A percentile compares a stretch with the other conserved stretches of the same genome.
These are phyloP conservation scores for Caenorhabditis sp. DNA, from an alignment of 2,888 invertebrate genomes.

Conservation along the genomic window DNA sequence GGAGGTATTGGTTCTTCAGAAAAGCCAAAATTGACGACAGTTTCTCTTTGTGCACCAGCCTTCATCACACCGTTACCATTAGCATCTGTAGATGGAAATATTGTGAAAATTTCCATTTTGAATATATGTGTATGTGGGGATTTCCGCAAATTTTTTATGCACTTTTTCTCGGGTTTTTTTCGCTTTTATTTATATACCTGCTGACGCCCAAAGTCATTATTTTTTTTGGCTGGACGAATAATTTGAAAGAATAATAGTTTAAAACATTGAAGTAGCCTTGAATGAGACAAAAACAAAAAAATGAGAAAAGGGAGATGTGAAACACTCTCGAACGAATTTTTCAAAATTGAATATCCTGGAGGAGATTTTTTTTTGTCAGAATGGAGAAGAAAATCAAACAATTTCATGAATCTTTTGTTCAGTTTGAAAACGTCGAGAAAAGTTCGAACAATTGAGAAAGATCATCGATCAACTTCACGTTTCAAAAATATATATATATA, in stretches of 20 bases:
- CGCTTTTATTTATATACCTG: neutral
- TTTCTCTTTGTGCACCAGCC: constrained; percentile 19
- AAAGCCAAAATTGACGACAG: constrained; percentile 41
- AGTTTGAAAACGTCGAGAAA: too few relatives aligned
- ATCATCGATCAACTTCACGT: too few relatives aligned
- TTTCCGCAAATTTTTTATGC: neutral
- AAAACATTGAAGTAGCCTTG: neutral
- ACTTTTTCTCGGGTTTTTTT: neutral
- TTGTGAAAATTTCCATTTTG: neutral
- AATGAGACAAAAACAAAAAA: neutral
- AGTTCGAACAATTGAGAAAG: too few relatives aligned
- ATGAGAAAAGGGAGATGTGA: too few relatives aligned
- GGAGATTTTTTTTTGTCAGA: too few relatives aligned
- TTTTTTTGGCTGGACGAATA: neutral
- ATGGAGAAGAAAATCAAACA: too few relatives aligned
- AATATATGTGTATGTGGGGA: neutral
- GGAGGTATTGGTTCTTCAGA: constrained; percentile 41
- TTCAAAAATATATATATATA: too few relatives aligned
- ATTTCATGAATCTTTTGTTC: too few relatives aligned
- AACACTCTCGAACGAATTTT: too few relatives aligned
- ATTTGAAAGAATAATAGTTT: neutral
- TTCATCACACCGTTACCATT: constrained; percentile 45
- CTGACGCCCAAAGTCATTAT: neutral
- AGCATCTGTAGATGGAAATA: constrained; percentile 23
- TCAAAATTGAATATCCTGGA: too few relatives aligned